These are phyloP conservation scores for Arctocebus calabarensis DNA, from an alignment of 2,797 vertebrate genomes.

Conservation along the genomic window DNA sequence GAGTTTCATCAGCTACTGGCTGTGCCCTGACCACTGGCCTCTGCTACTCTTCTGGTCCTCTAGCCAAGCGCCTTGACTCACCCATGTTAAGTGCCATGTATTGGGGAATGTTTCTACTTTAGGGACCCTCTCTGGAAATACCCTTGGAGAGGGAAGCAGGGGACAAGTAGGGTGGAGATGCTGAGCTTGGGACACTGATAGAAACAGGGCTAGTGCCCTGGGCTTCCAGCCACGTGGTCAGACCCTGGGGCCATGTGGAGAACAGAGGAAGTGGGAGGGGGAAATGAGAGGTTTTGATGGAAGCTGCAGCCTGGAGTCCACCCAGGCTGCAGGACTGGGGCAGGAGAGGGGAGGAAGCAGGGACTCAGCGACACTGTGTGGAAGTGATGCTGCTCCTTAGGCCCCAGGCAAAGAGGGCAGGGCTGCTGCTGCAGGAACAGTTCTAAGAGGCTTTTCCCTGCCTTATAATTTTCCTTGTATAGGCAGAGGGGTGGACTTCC, in stretches of 20 bases:
- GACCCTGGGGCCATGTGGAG: neutral
- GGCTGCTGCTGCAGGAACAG: constrained; percentile 69
- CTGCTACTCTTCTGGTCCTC: neutral
- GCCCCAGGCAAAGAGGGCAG: constrained; percentile 62
- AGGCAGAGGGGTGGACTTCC: constrained; percentile 72
- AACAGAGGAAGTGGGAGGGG: constrained; percentile 57
- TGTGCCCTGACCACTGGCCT: neutral
- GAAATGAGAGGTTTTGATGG: constrained; percentile 68
- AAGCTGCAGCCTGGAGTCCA: neutral
- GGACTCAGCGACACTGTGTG: constrained; percentile 86
- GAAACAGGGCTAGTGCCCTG: neutral
- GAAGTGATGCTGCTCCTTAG: constrained; percentile 63
- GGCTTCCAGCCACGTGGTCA: constrained; percentile 3
- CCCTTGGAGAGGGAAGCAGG: neutral
- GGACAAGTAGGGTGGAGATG: neutral
- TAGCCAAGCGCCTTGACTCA: neutral
- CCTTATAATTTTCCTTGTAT: constrained; percentile 69
- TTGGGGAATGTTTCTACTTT: neutral
- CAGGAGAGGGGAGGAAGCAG: constrained; percentile 51
- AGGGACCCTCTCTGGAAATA: neutral
- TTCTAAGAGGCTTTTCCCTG: constrained; percentile 73
- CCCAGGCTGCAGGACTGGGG: constrained; percentile 21
- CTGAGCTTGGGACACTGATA: neutral
- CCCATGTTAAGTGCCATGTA: neutral
- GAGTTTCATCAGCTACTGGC: neutral